Conservation (phyloP, 2,888 invertebrate species). For the Thymelicus sylvestris region DNA sequence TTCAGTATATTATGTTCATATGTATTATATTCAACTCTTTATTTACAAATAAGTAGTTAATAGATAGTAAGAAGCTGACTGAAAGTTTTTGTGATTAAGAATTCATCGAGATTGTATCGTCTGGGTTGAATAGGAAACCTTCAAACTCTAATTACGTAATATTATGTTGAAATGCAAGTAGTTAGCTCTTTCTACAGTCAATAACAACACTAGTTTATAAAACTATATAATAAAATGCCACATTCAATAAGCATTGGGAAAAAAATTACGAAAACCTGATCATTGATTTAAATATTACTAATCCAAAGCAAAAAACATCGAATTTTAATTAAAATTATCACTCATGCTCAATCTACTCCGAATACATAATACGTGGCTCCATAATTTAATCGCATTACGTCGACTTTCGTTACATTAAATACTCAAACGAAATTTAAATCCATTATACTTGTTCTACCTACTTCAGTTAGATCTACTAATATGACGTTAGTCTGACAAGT, state of each 20-base stretch:
- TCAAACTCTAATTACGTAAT: no score
- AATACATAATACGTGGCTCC: constrained; percentile 45
- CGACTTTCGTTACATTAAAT: constrained; percentile 36
- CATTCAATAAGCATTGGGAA: neutral
- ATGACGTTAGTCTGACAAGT: constrained; percentile 64
- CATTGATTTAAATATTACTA: constrained; percentile 6
- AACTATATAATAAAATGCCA: no score
- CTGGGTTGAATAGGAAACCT: no score
- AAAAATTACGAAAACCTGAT: neutral
- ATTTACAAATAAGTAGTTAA: no score
- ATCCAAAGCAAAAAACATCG: constrained; percentile 12
- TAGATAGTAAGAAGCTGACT: no score
- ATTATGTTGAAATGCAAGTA: no score
- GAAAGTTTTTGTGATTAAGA: no score
- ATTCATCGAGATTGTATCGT: no score
- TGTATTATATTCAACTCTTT: no score
- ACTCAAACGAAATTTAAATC: constrained; percentile 30
- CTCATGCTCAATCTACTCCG: constrained; percentile 22
- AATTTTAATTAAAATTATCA: constrained; percentile 34
- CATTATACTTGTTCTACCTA: constrained; percentile 34
- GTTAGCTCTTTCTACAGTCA: no score
- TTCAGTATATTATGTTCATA: no score
- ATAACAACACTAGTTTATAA: no score
- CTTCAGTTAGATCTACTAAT: constrained; percentile 28
- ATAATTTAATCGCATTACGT: constrained; percentile 35